phyloP scores from a whole-genome alignment of 2,797 vertebrate genomes.

The Mallotus villosus region DNA sequence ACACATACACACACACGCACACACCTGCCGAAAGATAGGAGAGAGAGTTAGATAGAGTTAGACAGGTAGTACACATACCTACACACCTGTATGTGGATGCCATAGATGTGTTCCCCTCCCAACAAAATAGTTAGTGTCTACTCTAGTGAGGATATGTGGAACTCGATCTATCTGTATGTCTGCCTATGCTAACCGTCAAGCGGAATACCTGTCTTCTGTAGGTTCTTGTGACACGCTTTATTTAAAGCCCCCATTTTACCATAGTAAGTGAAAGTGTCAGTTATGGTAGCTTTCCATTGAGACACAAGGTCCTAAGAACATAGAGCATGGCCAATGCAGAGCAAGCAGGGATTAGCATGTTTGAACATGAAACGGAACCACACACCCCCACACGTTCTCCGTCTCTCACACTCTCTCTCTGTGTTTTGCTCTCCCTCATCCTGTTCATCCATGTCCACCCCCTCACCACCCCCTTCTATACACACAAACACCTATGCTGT shows the following conservation, averaged over 20 bases:
- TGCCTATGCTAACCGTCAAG: slow-evolving; percentile 34
- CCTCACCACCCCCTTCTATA: background rate
- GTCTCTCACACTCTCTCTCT: too few relatives aligned
- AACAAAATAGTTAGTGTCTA: slow-evolving; percentile 34
- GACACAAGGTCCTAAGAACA: background rate
- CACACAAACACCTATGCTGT: background rate
- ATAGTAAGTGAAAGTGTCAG: slow-evolving; percentile 50
- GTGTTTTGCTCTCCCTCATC: background rate
- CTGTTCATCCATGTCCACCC: background rate
- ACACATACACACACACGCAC: background rate
- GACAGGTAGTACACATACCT: background rate
- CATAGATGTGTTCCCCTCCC: slow-evolving; percentile 23
- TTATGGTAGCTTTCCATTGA: slow-evolving; percentile 27
- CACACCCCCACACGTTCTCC: too few relatives aligned
- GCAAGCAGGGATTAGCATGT: too few relatives aligned
- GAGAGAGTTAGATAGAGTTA: too few relatives aligned
- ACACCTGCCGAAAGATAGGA: background rate
- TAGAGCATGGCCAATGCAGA: too few relatives aligned
- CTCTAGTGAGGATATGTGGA: slow-evolving; percentile 36
- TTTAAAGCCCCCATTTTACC: slow-evolving; percentile 52
- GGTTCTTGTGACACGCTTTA: slow-evolving; percentile 29
- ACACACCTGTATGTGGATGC: background rate
- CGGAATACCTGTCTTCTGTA: slow-evolving; percentile 35
- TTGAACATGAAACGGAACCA: too few relatives aligned
- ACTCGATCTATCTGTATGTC: slow-evolving; percentile 34